phyloP scores from a whole-genome alignment of 1,140 invertebrate species.

The Leptestheria dahalacensis region DNA sequence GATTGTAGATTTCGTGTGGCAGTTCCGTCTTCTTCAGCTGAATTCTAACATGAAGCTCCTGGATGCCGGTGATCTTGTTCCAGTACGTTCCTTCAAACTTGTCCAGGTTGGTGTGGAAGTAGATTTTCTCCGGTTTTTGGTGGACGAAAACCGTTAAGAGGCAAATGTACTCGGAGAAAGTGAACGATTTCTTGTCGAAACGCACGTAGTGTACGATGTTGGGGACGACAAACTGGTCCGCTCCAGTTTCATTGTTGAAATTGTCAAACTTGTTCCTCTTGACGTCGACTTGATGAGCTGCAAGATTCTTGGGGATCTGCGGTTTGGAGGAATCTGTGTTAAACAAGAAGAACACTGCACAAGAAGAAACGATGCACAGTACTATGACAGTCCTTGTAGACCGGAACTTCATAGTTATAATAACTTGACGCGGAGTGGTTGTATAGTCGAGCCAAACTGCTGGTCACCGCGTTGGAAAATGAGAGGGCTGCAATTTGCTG shows the following conservation, averaged over 20 bases:
- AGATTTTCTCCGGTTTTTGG: constrained; percentile 22
- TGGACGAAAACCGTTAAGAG: constrained; percentile 21
- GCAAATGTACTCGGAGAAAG: constrained; percentile 17
- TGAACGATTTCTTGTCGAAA: constrained; percentile 15
- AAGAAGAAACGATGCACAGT: neutral
- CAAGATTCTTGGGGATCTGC: neutral
- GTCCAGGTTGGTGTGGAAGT: constrained; percentile 23
- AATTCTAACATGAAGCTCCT: constrained; percentile 10
- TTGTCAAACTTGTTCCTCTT: constrained; percentile 6
- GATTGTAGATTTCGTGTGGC: constrained; percentile 23
- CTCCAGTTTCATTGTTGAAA: constrained; percentile 21
- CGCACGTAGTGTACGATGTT: constrained; percentile 23
- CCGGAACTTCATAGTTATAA: too few relatives aligned
- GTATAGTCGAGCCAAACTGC: too few relatives aligned
- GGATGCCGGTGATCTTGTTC: constrained; percentile 8
- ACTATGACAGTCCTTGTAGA: neutral
- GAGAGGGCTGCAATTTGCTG: too few relatives aligned
- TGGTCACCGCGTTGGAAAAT: too few relatives aligned
- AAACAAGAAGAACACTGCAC: neutral
- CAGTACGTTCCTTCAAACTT: constrained; percentile 18
- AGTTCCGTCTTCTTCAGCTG: constrained; percentile 14
- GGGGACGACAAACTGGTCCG: constrained; percentile 18
- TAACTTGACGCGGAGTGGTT: too few relatives aligned
- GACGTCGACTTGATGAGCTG: neutral
- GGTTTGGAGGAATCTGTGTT: too few relatives aligned